A percentile compares a stretch with the other conserved stretches of the same genome.
phyloP scores from a whole-genome alignment of 2,888 invertebrate species.

The Oligia strigilis region DNA sequence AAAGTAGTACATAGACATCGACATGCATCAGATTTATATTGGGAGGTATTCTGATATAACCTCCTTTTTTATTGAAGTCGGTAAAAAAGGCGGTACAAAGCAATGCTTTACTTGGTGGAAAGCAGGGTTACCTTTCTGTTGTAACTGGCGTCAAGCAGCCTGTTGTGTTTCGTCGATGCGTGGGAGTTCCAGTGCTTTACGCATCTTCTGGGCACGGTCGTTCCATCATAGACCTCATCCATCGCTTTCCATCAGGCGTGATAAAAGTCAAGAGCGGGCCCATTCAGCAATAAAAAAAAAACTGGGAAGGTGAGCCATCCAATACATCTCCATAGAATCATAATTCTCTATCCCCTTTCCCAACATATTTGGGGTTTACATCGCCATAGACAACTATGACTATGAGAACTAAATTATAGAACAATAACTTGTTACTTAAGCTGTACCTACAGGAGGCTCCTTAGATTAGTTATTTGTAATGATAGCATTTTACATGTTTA shows the following conservation, averaged over 20 bases:
- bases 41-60: constrained; percentile 11
- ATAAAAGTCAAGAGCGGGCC: too few species aligned
- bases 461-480: neutral
- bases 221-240: too few species aligned
- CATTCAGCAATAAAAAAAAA: too few species aligned
- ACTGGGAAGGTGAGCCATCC: neutral
- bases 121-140: neutral
- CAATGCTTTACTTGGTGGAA: neutral
- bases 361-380: neutral
- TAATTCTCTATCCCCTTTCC: neutral
- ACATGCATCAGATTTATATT: constrained; percentile 28
- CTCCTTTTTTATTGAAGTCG: too few species aligned
- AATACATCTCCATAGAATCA: neutral
- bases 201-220: too few species aligned
- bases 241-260: too few species aligned
- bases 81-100: constrained; percentile 14
- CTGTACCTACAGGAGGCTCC: neutral
- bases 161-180: too few species aligned
- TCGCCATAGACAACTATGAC: neutral
- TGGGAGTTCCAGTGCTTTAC: too few species aligned
- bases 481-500: constrained; percentile 1
- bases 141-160: too few species aligned
- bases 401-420: neutral
- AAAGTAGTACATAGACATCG: constrained; percentile 42
- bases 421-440: neutral